These are phyloP conservation scores for Mongoloraphidia duomilia DNA, from an alignment of 2,888 invertebrate species.

Conservation along the genomic window DNA sequence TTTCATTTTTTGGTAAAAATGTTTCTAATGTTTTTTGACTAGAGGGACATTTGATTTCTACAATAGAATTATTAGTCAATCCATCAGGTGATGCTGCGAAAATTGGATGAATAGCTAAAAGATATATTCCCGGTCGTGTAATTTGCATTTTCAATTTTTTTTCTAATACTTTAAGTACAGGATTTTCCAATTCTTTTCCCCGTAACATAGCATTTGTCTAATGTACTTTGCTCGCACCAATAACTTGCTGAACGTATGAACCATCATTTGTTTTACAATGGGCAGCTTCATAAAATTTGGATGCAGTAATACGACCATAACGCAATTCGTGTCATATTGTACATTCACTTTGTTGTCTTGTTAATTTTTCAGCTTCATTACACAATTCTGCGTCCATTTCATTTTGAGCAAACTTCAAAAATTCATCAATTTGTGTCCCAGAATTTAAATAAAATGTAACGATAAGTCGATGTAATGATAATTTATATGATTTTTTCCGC, in stretches of 20 bases:
- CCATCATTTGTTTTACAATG: background rate
- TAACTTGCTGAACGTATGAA: background rate
- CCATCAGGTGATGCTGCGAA: background rate
- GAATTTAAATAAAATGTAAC: background rate
- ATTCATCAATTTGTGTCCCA: background rate
- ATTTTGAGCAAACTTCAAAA: conserved; percentile 1
- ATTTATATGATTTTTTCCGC: conserved; percentile 3
- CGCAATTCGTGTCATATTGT: background rate
- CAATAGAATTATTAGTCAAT: background rate
- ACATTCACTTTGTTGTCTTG: background rate
- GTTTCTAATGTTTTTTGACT: no score
- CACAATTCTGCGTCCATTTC: background rate
- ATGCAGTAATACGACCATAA: background rate
- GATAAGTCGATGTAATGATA: conserved; percentile 5
- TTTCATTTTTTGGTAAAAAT: background rate
- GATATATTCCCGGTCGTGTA: background rate
- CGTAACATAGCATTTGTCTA: background rate
- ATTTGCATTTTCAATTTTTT: background rate
- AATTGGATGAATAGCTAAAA: background rate
- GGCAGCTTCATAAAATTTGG: background rate
- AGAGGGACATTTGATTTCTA: background rate
- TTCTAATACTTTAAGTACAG: background rate
- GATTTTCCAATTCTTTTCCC: background rate
- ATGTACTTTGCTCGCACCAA: background rate
- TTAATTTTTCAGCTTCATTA: background rate